These are phyloP conservation scores for Noctua fimbriata DNA, from an alignment of 2,888 invertebrate species.

Conservation along the genomic window DNA sequence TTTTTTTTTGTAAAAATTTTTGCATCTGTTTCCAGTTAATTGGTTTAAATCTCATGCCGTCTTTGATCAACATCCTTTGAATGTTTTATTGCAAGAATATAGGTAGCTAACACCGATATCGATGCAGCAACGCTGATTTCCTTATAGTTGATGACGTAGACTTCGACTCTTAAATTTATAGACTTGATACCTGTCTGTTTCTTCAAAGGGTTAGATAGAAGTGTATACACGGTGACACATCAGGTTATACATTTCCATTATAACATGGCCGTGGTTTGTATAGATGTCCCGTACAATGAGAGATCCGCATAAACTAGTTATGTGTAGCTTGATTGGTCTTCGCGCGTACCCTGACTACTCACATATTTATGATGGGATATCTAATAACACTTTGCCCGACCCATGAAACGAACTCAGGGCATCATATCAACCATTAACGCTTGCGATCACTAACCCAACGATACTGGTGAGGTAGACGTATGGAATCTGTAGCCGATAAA, in stretches of 20 bases:
- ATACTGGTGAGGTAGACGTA: not conserved
- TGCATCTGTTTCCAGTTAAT: not conserved
- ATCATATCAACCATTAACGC: not conserved
- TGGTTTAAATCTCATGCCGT: not conserved
- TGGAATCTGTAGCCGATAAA: not conserved
- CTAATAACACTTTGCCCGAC: not conserved
- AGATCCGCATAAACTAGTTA: too few relatives aligned
- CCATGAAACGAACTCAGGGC: not conserved
- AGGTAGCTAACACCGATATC: too few relatives aligned
- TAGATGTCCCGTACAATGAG: too few relatives aligned
- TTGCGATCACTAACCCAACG: not conserved
- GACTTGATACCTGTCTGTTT: too few relatives aligned
- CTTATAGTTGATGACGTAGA: not conserved
- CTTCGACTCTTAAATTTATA: too few relatives aligned
- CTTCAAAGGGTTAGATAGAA: not conserved
- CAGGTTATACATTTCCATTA: too few relatives aligned
- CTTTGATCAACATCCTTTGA: not conserved
- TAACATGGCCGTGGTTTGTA: too few relatives aligned
- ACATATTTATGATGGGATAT: not conserved
- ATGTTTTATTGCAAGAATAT: too few relatives aligned
- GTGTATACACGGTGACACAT: not conserved
- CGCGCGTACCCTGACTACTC: not conserved
- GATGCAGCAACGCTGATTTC: not conserved
- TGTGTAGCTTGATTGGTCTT: too few relatives aligned
- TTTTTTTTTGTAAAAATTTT: not conserved